These are phyloP conservation scores for Cataglyphis altisquamis DNA, from an alignment of 2,888 invertebrate genomes.

Conservation along the genomic window DNA sequence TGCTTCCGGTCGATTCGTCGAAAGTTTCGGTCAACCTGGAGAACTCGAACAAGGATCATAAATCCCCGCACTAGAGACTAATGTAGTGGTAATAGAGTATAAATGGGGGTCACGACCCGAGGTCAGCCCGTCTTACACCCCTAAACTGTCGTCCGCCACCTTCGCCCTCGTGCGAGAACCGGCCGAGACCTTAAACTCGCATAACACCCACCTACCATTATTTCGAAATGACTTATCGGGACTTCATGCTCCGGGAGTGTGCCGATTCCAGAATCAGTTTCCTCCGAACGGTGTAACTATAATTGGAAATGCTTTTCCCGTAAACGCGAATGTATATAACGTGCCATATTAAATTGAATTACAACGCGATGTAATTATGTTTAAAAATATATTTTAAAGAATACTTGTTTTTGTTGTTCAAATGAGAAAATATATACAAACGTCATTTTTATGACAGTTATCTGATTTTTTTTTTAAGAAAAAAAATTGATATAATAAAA, in stretches of 20 bases:
- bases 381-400: background rate
- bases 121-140: slow-evolving; percentile 85
- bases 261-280: slow-evolving; percentile 62
- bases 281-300: background rate
- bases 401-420: background rate
- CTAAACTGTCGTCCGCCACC: slow-evolving; percentile 85
- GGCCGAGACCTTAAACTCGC: slow-evolving; percentile 85
- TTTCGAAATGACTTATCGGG: slow-evolving; percentile 76
- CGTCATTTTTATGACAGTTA: background rate
- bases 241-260: slow-evolving; percentile 54
- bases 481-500: background rate
- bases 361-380: background rate
- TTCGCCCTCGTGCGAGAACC: slow-evolving; percentile 81
- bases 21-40: slow-evolving; percentile 81
- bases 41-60: slow-evolving; percentile 83
- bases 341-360: background rate
- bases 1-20: slow-evolving; percentile 69
- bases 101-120: slow-evolving; percentile 85
- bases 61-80: slow-evolving; percentile 84
- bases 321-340: background rate
- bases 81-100: slow-evolving; percentile 86
- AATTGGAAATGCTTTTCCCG: background rate
- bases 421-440: background rate
- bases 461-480: background rate
- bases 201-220: slow-evolving; percentile 75